phyloP scores from a whole-genome alignment of 35 echinoderm and acorn worm species.

The Apostichopus parvimensis region DNA sequence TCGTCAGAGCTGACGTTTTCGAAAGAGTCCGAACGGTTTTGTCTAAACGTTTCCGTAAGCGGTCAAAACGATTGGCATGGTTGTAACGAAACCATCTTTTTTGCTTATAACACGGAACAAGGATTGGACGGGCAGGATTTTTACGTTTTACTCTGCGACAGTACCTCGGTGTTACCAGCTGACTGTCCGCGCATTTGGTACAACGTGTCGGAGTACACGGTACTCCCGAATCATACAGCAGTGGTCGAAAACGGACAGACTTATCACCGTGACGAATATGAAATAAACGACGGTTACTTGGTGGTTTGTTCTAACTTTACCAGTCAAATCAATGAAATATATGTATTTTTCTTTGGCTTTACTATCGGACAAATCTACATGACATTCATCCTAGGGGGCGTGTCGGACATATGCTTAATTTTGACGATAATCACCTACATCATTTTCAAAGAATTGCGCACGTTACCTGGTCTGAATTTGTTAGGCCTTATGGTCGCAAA shows the following conservation, averaged over 20 bases:
- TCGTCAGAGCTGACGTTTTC: slow-evolving; percentile 23
- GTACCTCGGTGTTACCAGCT: slow-evolving; percentile 14
- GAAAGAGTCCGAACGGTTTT: not conserved
- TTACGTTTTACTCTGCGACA: slow-evolving; percentile 63
- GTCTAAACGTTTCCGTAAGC: slow-evolving; percentile 45
- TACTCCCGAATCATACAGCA: slow-evolving; percentile 52
- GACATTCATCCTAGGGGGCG: slow-evolving; percentile 37
- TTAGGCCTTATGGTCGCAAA: slow-evolving; percentile 64
- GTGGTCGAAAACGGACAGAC: slow-evolving; percentile 40
- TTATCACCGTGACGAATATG: slow-evolving; percentile 60
- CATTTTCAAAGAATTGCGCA: slow-evolving; percentile 75
- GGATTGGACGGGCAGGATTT: slow-evolving; percentile 41
- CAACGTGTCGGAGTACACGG: slow-evolving; percentile 66
- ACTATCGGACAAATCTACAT: slow-evolving; percentile 67
- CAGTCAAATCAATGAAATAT: slow-evolving; percentile 42
- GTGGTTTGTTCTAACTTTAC: slow-evolving; percentile 67
- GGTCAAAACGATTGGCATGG: slow-evolving; percentile 35
- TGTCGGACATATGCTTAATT: slow-evolving; percentile 60
- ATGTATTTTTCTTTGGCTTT: slow-evolving; percentile 84
- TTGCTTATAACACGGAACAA: slow-evolving; percentile 37
- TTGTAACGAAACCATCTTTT: slow-evolving; percentile 62
- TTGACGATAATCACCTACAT: slow-evolving; percentile 79
- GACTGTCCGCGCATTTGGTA: slow-evolving; percentile 64
- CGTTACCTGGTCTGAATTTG: slow-evolving; percentile 79
- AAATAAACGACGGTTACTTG: slow-evolving; percentile 32